Base-by-base conservation (phyloP, 2,888 invertebrate genomes). In the Ophioninae sp. region DNA sequence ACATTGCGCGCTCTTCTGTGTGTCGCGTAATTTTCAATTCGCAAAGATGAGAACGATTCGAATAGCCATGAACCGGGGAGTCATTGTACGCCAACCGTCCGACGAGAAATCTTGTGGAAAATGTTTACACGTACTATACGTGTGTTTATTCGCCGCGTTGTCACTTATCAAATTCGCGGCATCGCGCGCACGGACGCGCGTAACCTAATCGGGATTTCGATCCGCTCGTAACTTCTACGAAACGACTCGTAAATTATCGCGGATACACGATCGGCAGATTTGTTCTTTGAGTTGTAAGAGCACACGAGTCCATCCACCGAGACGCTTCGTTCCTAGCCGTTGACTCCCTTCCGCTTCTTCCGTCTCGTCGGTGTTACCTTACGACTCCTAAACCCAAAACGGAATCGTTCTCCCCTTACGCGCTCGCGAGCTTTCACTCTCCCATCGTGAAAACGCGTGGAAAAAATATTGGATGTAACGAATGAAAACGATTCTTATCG, bases 1-100 rank as follows among this genome's bases (percentile, higher is more conserved):
- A 17, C 39, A 39, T 39, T 37, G 65, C n/a, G 20, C n/a, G 94
- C 87, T 95, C 44, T 44, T 13, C 17, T 17, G 13, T 50, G 50
- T 50, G 50, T 50, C 50, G 13, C 20, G 75, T 37, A 56, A 56
- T 56, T 80, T 82, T 77, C 76, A 72, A 74, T 70, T 70, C 20
- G 37, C 65, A 39, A 79, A 44, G 72, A 50, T 61, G 57, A 37
- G 50, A 39, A 57, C 59, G 75, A 50, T 50, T 50, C 85, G 65
- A 8, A 44, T 83, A 86, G 85, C 88, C 87, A 85, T 86, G 87
- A 88, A 87, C 86, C 83, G 83, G 76, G 30, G 85, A 86, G 86
- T 87, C 87, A 87, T 87, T 82, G 87, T 81, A 86, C 87, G 78
- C 30, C 41, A 72, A 62, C 41, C 72, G 44, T 56, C 75, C 61